These are phyloP conservation scores for Macrochelys suwanniensis DNA, from an alignment of 2,797 vertebrate species.

Conservation along the genomic window DNA sequence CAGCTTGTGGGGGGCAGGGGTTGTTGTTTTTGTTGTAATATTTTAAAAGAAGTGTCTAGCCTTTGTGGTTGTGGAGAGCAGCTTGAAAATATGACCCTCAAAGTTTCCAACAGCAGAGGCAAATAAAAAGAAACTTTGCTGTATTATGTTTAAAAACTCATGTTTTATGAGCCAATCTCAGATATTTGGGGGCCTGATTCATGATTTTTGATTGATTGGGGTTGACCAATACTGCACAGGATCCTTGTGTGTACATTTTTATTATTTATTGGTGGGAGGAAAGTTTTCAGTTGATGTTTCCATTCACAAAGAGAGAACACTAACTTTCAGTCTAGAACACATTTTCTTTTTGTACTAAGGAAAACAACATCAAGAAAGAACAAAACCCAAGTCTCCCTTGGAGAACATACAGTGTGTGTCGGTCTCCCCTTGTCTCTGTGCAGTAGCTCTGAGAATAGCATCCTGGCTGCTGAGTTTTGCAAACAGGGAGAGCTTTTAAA, in stretches of 20 bases:
- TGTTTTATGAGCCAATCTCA: neutral
- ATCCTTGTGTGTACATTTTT: neutral
- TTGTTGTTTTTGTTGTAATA: neutral
- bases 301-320: neutral
- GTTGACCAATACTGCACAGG: neutral
- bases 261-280: neutral
- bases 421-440: neutral
- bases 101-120: neutral
- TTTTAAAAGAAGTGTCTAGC: neutral
- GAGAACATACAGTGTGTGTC: neutral
- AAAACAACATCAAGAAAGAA: neutral
- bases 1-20: neutral
- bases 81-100: neutral
- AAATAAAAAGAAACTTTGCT: neutral
- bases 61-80: neutral
- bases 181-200: neutral
- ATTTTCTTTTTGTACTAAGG: neutral
- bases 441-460: neutral
- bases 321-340: neutral
- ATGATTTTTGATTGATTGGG: neutral
- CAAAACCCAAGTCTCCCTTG: neutral
- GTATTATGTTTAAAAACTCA: neutral
- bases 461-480: neutral
- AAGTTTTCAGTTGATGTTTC: neutral
- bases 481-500: neutral